phyloP scores from a whole-genome alignment of 2,797 vertebrate species.

The Valencia hispanica region DNA sequence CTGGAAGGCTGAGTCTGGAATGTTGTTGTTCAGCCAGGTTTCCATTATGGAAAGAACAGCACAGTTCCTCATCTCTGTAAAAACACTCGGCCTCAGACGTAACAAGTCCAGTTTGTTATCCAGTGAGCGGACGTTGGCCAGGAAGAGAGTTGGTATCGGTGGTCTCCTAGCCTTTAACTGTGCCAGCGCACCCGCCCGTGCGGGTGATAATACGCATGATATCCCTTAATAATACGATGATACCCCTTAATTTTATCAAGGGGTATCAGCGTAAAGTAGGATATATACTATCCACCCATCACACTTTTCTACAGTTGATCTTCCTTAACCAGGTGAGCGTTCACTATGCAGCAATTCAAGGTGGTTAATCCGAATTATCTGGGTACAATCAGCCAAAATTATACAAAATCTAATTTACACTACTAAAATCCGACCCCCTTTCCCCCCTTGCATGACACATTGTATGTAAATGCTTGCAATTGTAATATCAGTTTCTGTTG shows the following conservation, averaged over 20 bases:
- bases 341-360: conserved; percentile 48
- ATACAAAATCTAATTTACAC: conserved; percentile 25
- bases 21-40: too few relatives aligned
- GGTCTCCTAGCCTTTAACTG: too few relatives aligned
- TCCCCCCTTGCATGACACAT: conserved; percentile 1
- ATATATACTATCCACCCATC: neutral
- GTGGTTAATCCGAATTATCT: conserved; percentile 37
- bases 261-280: neutral
- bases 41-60: too few relatives aligned
- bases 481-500: conserved; percentile 8
- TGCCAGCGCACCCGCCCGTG: too few relatives aligned
- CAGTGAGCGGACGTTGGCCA: too few relatives aligned
- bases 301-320: neutral
- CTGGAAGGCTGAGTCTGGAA: too few relatives aligned
- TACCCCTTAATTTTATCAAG: neutral
- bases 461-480: conserved; percentile 7
- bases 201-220: too few relatives aligned
- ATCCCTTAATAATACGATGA: too few relatives aligned
- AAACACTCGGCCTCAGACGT: too few relatives aligned
- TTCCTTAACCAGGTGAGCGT: conserved; percentile 57
- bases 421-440: conserved; percentile 23
- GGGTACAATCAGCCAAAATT: conserved; percentile 25
- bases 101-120: too few relatives aligned
- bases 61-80: too few relatives aligned
- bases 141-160: too few relatives aligned